Conservation (phyloP, 2,113 vertebrate species). For the Sylvietta virens region DNA sequence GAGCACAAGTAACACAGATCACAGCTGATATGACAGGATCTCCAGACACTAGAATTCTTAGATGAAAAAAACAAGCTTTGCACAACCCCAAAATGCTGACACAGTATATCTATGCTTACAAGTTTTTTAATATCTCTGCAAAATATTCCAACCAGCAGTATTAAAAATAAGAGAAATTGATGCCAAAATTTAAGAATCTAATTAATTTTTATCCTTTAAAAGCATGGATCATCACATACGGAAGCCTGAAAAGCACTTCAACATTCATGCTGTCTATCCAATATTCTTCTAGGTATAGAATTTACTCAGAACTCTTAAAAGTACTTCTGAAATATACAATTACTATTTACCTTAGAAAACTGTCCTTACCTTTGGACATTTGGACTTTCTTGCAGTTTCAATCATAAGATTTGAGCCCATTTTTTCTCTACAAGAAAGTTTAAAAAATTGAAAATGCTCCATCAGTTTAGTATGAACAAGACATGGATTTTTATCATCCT, state of each 20-base stretch:
- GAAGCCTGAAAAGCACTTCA: not conserved
- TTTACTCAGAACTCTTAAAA: not conserved
- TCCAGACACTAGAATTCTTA: not conserved
- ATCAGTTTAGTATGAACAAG: not conserved
- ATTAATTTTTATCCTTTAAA: not conserved
- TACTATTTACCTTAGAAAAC: not conserved
- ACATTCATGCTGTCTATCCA: not conserved
- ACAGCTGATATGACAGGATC: not conserved
- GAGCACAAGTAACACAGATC: not conserved
- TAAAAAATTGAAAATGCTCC: not conserved
- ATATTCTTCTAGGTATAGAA: not conserved
- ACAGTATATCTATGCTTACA: not conserved
- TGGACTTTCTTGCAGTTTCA: constrained; percentile 88
- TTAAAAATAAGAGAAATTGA: not conserved
- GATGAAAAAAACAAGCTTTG: not conserved
- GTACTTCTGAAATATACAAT: not conserved
- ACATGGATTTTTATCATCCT: not conserved
- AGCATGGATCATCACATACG: not conserved
- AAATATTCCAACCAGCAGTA: not conserved
- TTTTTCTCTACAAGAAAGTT: constrained; percentile 80
- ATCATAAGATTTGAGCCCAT: constrained; percentile 92
- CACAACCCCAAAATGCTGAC: not conserved
- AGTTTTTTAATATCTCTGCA: not conserved
- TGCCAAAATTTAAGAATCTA: not conserved
- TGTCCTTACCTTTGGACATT: constrained; percentile 86